These are phyloP conservation scores for Synergus japonicus DNA, from an alignment of 2,888 invertebrate genomes.

Conservation along the genomic window DNA sequence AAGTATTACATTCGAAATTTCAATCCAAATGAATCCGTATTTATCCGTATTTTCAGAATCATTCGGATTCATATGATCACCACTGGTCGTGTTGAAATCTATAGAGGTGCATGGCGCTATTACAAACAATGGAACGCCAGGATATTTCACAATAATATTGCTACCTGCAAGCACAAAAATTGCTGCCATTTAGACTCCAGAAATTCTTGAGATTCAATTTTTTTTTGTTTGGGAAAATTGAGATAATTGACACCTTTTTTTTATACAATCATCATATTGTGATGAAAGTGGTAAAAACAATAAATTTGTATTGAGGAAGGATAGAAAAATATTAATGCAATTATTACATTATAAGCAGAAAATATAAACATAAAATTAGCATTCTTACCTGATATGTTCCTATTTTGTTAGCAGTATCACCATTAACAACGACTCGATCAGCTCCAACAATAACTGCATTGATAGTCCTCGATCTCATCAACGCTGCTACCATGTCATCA, in stretches of 20 bases:
- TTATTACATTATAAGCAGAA: background rate
- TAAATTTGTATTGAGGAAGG: background rate
- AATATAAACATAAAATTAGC: background rate
- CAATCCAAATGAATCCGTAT: too few species aligned
- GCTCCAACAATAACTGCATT: constrained; percentile 98
- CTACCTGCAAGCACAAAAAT: constrained; percentile 80
- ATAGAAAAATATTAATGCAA: background rate
- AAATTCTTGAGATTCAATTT: background rate
- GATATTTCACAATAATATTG: constrained; percentile 91
- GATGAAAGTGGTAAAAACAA: background rate
- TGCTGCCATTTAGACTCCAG: background rate
- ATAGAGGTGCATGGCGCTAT: constrained; percentile 96
- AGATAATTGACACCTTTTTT: background rate
- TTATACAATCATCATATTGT: background rate
- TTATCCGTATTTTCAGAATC: too few species aligned
- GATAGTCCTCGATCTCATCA: constrained; percentile 91
- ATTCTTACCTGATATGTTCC: constrained; percentile 90
- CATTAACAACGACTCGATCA: constrained; percentile 96
- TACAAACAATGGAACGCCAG: constrained; percentile 95
- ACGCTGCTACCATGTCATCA: constrained; percentile 96
- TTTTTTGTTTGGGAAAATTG: background rate
- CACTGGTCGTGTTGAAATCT: constrained; percentile 83
- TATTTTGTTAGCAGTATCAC: constrained; percentile 99
- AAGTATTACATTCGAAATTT: too few species aligned
- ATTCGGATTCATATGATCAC: too few species aligned